These are phyloP conservation scores for Archips xylosteana DNA, from an alignment of 2,888 invertebrate genomes.

Conservation along the genomic window DNA sequence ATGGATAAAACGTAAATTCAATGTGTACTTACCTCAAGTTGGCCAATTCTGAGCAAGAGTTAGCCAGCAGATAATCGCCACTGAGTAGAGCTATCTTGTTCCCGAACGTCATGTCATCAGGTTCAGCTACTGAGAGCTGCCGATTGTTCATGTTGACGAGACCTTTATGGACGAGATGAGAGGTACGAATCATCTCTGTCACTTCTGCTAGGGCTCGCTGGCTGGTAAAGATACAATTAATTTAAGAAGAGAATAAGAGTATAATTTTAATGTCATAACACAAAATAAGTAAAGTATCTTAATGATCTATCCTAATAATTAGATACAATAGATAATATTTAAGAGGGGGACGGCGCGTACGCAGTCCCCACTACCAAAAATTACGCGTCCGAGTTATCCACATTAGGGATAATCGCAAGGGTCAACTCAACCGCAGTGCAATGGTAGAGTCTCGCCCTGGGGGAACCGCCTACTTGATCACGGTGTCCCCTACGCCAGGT, in stretches of 20 bases:
- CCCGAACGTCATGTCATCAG: slow-evolving; percentile 95
- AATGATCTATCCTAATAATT: too few relatives aligned
- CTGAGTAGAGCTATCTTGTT: slow-evolving; percentile 97
- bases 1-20: too few relatives aligned
- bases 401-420: slow-evolving; percentile 8
- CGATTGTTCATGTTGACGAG: slow-evolving; percentile 92
- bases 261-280: too few relatives aligned
- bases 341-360: slow-evolving; percentile 39
- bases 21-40: slow-evolving; percentile 83
- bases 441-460: slow-evolving; percentile 4
- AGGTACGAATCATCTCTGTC: slow-evolving; percentile 98
- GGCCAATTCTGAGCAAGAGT: slow-evolving; percentile 95
- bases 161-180: slow-evolving; percentile 95
- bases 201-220: slow-evolving; percentile 96
- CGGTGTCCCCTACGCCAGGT: slow-evolving; percentile 6
- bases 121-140: slow-evolving; percentile 84
- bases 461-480: slow-evolving; percentile 3
- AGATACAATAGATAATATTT: too few relatives aligned
- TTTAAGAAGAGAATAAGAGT: too few relatives aligned
- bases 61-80: slow-evolving; percentile 96
- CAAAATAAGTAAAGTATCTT: too few relatives aligned
- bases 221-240: slow-evolving; percentile 68
- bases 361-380: slow-evolving; percentile 18
- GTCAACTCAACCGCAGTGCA: slow-evolving; percentile 8
- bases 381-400: slow-evolving; percentile 7